Evolutionary conservation across 1,140 invertebrate genomes (phyloP).

Genomic region (Euura lappo): DNA sequence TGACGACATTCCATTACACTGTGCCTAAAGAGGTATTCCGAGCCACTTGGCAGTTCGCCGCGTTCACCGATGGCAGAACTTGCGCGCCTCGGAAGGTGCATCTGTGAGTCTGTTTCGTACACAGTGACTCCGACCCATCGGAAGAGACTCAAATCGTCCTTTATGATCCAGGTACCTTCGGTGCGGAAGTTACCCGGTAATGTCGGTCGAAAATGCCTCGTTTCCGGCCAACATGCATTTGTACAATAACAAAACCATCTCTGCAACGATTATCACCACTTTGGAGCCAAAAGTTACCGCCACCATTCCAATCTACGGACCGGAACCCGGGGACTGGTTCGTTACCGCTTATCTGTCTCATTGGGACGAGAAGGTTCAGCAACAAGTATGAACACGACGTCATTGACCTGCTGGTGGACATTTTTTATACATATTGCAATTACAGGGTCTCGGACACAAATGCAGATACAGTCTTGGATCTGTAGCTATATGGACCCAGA

Average conservation of each 20-base stretch:
- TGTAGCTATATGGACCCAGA: conserved; percentile 61
- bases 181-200: conserved; percentile 68
- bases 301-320: conserved; percentile 60
- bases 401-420: no score
- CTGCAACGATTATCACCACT: conserved; percentile 52
- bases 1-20: conserved; percentile 62
- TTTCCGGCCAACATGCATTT: conserved; percentile 54
- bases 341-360: conserved; percentile 63
- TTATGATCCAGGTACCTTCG: conserved; percentile 59
- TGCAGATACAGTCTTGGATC: conserved; percentile 65
- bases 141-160: not conserved
- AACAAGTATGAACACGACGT: conserved; percentile 54
- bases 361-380: conserved; percentile 63
- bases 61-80: conserved; percentile 59
- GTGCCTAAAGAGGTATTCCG: conserved; percentile 59
- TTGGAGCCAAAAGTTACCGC: conserved; percentile 56
- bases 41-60: conserved; percentile 66
- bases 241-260: conserved; percentile 45
- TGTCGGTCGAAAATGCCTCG: conserved; percentile 59
- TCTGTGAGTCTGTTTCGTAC: conserved; percentile 52
- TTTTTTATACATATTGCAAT: not conserved
- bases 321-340: conserved; percentile 67
- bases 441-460: conserved; percentile 55
- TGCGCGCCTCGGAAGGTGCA: conserved; percentile 58
- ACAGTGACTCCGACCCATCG: not conserved